Evolutionary conservation across 2,888 invertebrate genomes (phyloP).

Genomic region (Halocaridina rubra): DNA sequence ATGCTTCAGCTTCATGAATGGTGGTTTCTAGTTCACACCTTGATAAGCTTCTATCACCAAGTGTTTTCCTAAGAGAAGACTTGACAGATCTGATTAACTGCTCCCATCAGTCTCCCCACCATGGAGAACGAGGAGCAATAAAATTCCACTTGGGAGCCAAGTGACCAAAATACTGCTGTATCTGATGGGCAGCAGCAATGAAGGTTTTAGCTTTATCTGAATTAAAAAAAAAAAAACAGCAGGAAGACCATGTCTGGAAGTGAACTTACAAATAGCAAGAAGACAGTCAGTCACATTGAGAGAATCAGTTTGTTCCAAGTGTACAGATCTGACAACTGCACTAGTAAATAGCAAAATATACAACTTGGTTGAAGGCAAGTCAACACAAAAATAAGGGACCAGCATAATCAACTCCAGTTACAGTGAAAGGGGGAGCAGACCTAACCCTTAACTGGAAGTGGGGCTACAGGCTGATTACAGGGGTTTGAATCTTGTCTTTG

Average conservation of each 20-base stretch:
- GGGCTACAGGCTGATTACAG: not conserved
- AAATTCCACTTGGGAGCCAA: conserved; percentile 66
- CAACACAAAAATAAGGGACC: conserved; percentile 65
- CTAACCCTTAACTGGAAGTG: conserved; percentile 34
- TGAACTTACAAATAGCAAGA: conserved; percentile 64
- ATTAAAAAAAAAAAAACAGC: conserved; percentile 64
- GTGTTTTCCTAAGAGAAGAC: conserved; percentile 66
- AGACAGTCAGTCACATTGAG: conserved; percentile 64
- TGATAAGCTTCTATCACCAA: conserved; percentile 66
- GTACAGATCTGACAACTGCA: conserved; percentile 65
- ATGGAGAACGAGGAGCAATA: conserved; percentile 68
- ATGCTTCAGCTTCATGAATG: conserved; percentile 65
- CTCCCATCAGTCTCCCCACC: conserved; percentile 70
- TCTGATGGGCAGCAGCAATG: not conserved
- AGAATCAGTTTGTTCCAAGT: conserved; percentile 65
- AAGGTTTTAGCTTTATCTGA: conserved; percentile 67
- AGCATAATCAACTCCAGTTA: conserved; percentile 64
- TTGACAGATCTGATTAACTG: conserved; percentile 68
- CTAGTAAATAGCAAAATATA: conserved; percentile 66
- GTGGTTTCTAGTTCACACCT: conserved; percentile 66
- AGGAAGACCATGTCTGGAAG: conserved; percentile 63
- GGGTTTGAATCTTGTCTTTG: not conserved
- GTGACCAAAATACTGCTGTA: conserved; percentile 44
- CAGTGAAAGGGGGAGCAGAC: conserved; percentile 37
- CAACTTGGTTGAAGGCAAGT: conserved; percentile 52